Base-by-base conservation (phyloP, 1,140 invertebrate genomes). In the Neodiprion fabricii region DNA sequence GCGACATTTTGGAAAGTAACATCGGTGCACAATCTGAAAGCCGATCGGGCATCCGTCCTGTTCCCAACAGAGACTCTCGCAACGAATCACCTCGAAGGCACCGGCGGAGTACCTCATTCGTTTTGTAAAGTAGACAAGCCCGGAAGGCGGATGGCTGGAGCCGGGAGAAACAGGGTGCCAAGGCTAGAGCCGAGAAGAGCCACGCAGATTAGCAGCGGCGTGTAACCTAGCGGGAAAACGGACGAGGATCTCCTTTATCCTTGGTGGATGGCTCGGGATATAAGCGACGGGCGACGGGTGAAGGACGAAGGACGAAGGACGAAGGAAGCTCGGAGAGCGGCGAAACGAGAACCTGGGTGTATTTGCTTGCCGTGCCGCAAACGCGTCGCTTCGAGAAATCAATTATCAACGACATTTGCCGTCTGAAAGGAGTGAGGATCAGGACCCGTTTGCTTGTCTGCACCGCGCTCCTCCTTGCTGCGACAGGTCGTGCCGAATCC, bases 71-170 rank as follows among this genome's bases (percentile, higher is more conserved):
- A 61, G n/a, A 9, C 53, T 40, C 53, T 61, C n/a, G 53, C 53
- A 61, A 61, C 53, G 53, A 61, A 61, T 61, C 53, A 61, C 53
- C 53, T 61, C 53, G 53, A 61, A 61, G 53, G 53, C 53, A 61
- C 3, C 53, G 53, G 53, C 53, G 53, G 53, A 61, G 53, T 61
- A 61, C 53, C 53, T 61, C 53, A 61, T 61, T 61, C 53, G 53
- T 61, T 61, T 61, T 61, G 53, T 61, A 61, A 61, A 61, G 53
- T 61, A 61, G 53, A 61, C 53, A 61, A 61, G 53, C 53, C 53
- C 53, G 53, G n/a, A 61, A 17, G 53, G 11, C 11, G 53, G 53
- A 17, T 61, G 53, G n/a, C 53, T 61, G n/a, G 53, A 61, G 53
- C 53, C n/a, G 4, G 53, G 53, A 61, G 53, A 61, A 61, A 61